phyloP scores from a whole-genome alignment of 2,113 vertebrate species.

The Tetraodon nigroviridis region DNA sequence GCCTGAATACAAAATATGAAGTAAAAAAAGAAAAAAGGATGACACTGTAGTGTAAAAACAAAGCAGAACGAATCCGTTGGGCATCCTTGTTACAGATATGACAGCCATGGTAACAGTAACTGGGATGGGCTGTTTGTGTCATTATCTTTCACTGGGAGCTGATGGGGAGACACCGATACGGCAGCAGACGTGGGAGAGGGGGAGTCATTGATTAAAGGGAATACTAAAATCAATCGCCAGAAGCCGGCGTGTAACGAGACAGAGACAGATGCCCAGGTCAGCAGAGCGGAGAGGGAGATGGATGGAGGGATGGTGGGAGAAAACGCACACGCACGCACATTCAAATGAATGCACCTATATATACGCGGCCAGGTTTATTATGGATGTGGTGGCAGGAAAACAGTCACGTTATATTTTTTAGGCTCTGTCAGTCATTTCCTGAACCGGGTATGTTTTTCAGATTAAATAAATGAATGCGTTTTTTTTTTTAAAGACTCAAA shows the following conservation, averaged over 20 bases:
- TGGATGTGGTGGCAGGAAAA: neutral
- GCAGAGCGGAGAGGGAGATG: slow-evolving; percentile 28
- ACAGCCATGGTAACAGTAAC: slow-evolving; percentile 50
- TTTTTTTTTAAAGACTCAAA: too few relatives aligned
- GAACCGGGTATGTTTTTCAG: neutral
- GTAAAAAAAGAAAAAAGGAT: too few relatives aligned
- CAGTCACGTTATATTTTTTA: neutral
- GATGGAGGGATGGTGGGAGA: slow-evolving; percentile 14
- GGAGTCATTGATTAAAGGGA: slow-evolving; percentile 64
- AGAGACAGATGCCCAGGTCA: slow-evolving; percentile 65
- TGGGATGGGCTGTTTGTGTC: slow-evolving; percentile 35
- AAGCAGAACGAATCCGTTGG: too few relatives aligned
- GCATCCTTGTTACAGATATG: slow-evolving; percentile 35
- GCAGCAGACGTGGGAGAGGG: slow-evolving; percentile 60
- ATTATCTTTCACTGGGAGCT: slow-evolving; percentile 56
- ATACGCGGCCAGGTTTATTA: neutral
- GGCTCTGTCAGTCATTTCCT: neutral
- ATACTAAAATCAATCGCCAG: slow-evolving; percentile 66
- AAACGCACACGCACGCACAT: slow-evolving; percentile 1
- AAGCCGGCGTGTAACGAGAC: slow-evolving; percentile 49
- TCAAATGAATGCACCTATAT: neutral
- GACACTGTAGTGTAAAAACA: too few relatives aligned
- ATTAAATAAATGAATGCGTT: too few relatives aligned
- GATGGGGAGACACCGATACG: slow-evolving; percentile 64
- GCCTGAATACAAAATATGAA: too few relatives aligned